phyloP scores from a whole-genome alignment of 2,797 vertebrate genomes.

The Onychomys arenicola region DNA sequence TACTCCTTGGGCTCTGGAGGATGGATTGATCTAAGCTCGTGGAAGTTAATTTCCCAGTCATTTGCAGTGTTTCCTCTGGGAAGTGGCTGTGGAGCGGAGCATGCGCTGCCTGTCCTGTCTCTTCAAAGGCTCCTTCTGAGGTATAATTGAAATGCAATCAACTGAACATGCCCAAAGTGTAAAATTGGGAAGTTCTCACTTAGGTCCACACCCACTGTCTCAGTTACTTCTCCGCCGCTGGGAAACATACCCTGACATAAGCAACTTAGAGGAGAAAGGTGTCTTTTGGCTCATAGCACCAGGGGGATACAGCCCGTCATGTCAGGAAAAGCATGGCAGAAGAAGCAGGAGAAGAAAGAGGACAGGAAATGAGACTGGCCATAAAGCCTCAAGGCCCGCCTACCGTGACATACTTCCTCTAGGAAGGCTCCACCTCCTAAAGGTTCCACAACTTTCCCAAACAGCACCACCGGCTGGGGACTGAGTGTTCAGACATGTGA shows the following conservation, averaged over 20 bases:
- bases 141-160: not conserved
- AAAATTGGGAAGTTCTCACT: not conserved
- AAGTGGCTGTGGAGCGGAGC: not conserved
- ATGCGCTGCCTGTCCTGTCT: not conserved
- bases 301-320: not conserved
- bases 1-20: not conserved
- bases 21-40: not conserved
- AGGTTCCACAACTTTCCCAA: not conserved
- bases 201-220: not conserved
- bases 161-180: not conserved
- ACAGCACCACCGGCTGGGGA: not conserved
- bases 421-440: not conserved
- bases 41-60: not conserved
- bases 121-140: not conserved
- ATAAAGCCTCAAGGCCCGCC: not conserved
- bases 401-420: not conserved
- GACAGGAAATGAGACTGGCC: not conserved
- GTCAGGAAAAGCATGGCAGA: not conserved
- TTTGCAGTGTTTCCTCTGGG: constrained; percentile 2
- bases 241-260: not conserved
- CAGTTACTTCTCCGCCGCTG: not conserved
- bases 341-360: not conserved
- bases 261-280: not conserved
- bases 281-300: not conserved
- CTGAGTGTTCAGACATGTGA: not conserved